Base-by-base conservation (phyloP, 2,797 vertebrate genomes). In the Pterois miles region DNA sequence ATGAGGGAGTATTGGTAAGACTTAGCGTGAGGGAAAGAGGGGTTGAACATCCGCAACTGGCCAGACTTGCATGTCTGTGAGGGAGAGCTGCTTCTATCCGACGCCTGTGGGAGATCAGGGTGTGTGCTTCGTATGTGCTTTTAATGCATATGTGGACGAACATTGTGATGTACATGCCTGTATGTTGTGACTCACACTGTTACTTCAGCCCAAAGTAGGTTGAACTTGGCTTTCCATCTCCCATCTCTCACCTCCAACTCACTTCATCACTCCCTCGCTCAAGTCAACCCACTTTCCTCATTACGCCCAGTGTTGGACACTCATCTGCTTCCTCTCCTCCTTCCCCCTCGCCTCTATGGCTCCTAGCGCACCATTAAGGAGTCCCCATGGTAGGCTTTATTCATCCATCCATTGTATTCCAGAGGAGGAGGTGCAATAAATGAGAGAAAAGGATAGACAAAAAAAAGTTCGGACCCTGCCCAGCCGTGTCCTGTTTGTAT, bases 161-260 rank as follows among this genome's bases (percentile, higher is more conserved):
- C 67, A 65, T 62, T 12, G 23, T 59, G 43, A 80, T 83, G 60
- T 80, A 54, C 38, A 76, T 53, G 74, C 72, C 78, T 78, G 60
- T 16, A 36, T 20, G 34, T 71, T 52, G 88, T 93, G 90, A 93
- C 84, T 94, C 89, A 89, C 73, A 22, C 82, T 31, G 82, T 89
- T 80, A 64, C 78, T 75, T 88, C 72, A 81, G 76, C 81, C 76
- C 73, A 83, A 67, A 82, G 65, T 74, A 52, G 65, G 34, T 52
- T 67, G 52, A 53, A 79, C 11, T 81, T 90, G 86, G 74, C 89
- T 34, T 40, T 68, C 36, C 69, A 71, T 76, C 74, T 81, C 79
- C 65, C 22, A 27, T 68, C 50, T 78, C 69, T 79, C 62, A 77
- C 73, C 66, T 80, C 75, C 64, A 78, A 63, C 73, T 85, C 82